phyloP scores from a whole-genome alignment of 2,888 invertebrate genomes.

The Phortica okadai region DNA sequence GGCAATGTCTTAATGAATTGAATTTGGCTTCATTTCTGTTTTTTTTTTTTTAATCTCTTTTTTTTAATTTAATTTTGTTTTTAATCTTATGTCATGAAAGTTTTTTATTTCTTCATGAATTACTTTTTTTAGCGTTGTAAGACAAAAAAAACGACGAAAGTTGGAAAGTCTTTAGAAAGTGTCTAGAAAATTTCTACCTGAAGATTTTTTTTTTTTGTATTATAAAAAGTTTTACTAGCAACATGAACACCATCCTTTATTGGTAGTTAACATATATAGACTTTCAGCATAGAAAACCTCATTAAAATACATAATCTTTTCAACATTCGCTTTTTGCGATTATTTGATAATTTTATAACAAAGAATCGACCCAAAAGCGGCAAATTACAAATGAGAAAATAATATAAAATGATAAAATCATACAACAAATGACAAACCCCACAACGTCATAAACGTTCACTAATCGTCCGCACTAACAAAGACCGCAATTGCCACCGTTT shows the following conservation, averaged over 20 bases:
- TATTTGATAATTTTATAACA: too few species aligned
- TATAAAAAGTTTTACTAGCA: too few species aligned
- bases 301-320: too few species aligned
- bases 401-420: too few species aligned
- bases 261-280: too few species aligned
- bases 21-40: conserved; percentile 47
- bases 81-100: conserved; percentile 4
- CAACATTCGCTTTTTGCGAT: too few species aligned
- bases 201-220: too few species aligned
- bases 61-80: not conserved
- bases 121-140: not conserved
- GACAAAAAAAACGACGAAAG: not conserved
- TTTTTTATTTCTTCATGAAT: conserved; percentile 3
- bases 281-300: too few species aligned
- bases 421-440: too few species aligned
- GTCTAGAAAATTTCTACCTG: not conserved
- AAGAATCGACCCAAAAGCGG: too few species aligned
- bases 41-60: not conserved
- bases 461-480: not conserved
- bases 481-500: conserved; percentile 6
- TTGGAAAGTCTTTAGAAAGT: not conserved
- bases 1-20: conserved; percentile 64
- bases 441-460: not conserved
- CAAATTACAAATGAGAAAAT: too few species aligned
- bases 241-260: too few species aligned